These are phyloP conservation scores for Irena cyanogastra DNA, from an alignment of 2,113 vertebrate genomes.

Conservation along the genomic window DNA sequence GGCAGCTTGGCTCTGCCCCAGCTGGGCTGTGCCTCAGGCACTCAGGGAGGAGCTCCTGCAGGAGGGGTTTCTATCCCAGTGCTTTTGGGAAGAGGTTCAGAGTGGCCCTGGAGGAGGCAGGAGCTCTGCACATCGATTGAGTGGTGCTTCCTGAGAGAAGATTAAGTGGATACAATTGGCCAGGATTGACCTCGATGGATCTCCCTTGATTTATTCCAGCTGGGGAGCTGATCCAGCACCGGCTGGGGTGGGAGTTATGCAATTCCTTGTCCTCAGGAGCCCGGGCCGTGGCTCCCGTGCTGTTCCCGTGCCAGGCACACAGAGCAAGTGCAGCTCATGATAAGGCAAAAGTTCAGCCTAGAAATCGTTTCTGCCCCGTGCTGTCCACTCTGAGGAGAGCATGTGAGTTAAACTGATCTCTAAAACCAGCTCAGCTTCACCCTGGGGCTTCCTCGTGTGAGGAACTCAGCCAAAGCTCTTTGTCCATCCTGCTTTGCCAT, in stretches of 20 bases:
- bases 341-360: background rate
- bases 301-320: background rate
- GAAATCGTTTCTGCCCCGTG: background rate
- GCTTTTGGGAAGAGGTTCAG: background rate
- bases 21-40: background rate
- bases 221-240: rapidly evolving
- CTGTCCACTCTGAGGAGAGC: background rate
- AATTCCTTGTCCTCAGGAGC: background rate
- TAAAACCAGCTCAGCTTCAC: background rate
- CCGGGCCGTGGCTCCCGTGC: rapidly evolving
- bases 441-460: rapidly evolving
- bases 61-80: background rate
- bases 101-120: background rate
- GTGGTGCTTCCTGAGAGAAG: background rate
- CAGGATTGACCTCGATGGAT: slow-evolving; percentile 22
- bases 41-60: background rate
- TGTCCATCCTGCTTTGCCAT: background rate
- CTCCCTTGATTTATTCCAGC: background rate
- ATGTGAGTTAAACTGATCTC: background rate
- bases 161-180: background rate
- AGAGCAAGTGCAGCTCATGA: background rate
- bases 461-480: background rate
- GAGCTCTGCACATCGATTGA: background rate
- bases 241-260: background rate
- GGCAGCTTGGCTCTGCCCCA: background rate